A percentile compares a stretch with the other conserved stretches of the same genome.
phyloP scores from a whole-genome alignment of 1,140 invertebrate genomes.

The Brachionus manjavacas region DNA sequence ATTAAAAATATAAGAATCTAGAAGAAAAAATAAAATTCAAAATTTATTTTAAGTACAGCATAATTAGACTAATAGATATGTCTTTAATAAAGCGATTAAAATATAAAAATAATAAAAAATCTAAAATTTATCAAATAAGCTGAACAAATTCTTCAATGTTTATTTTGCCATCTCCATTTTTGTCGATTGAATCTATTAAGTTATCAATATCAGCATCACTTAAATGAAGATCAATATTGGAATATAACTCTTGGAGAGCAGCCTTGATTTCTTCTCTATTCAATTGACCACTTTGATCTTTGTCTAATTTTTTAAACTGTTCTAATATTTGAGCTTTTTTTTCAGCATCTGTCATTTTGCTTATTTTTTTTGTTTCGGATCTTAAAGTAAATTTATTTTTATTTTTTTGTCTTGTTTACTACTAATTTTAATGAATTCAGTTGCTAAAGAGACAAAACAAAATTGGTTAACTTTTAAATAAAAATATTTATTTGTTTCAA shows the following conservation, averaged over 20 bases:
- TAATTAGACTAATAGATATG: no score
- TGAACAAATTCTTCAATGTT: conserved; percentile 40
- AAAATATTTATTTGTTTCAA: neutral
- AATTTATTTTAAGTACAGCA: neutral
- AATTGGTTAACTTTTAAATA: neutral
- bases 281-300: conserved; percentile 26
- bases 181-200: conserved; percentile 1
- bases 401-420: neutral
- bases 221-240: conserved; percentile 12
- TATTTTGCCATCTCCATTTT: conserved; percentile 37
- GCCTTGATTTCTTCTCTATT: neutral
- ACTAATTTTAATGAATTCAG: neutral
- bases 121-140: neutral
- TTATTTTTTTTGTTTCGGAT: no score
- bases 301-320: conserved; percentile 10
- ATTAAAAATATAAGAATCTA: no score
- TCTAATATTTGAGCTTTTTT: neutral
- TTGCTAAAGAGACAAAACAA: neutral
- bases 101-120: neutral
- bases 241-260: conserved; percentile 8
- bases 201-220: neutral
- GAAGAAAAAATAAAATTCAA: no score
- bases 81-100: neutral
- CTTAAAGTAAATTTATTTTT: no score
- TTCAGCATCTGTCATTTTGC: neutral